phyloP scores from a whole-genome alignment of 2,888 invertebrate species.

The Tricholauxania praeusta region DNA sequence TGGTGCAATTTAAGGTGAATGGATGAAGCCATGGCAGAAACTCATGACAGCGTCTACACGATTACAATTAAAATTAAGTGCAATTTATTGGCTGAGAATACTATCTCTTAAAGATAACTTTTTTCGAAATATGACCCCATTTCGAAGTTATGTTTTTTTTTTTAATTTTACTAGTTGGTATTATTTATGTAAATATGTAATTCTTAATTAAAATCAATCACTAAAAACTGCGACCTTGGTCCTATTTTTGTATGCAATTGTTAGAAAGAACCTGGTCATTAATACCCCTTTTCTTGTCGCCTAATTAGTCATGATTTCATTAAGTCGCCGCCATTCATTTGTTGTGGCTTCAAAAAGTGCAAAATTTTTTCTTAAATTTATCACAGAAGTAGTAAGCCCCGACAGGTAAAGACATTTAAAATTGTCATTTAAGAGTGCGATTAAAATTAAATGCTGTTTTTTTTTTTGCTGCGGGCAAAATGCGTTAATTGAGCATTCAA shows the following conservation, averaged over 20 bases:
- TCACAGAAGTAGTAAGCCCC: background rate
- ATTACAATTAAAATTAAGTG: conserved; percentile 11
- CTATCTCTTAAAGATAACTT: too few relatives aligned
- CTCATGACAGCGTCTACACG: background rate
- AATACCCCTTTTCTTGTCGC: background rate
- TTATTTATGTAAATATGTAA: background rate
- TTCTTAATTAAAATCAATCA: too few relatives aligned
- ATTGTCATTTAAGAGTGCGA: background rate
- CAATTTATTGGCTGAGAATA: background rate
- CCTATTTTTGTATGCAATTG: background rate
- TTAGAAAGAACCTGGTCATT: background rate
- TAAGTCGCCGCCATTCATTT: background rate
- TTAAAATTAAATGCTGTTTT: conserved; percentile 1
- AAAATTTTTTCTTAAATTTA: background rate
- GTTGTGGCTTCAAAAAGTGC: background rate
- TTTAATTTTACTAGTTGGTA: background rate
- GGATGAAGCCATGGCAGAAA: background rate
- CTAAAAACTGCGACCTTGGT: background rate
- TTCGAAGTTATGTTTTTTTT: background rate
- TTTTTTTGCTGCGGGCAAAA: background rate
- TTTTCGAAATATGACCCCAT: too few relatives aligned
- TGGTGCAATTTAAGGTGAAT: too few relatives aligned
- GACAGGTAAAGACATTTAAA: too few relatives aligned
- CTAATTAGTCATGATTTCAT: background rate
- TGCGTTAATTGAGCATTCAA: background rate